Conservation (phyloP, 2,888 invertebrate genomes). For the Trilocha varians region DNA sequence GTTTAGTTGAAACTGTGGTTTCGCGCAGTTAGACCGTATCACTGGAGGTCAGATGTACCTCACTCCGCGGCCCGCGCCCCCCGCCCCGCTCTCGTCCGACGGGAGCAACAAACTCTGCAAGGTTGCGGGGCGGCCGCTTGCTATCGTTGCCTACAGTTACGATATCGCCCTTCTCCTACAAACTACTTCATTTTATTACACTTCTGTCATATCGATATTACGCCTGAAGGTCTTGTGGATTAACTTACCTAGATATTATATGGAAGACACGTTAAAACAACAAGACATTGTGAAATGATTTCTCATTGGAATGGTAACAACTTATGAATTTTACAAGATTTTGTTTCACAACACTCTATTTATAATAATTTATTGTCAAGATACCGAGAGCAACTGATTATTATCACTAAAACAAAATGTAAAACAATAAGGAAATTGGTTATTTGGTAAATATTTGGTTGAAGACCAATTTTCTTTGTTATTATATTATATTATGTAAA, state of each 20-base stretch:
- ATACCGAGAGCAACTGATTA: too few species aligned
- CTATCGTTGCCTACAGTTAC: slow-evolving; percentile 61
- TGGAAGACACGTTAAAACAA: slow-evolving; percentile 2
- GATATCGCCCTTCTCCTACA: slow-evolving; percentile 66
- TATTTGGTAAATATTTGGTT: too few species aligned
- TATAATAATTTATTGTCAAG: too few species aligned
- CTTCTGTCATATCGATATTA: slow-evolving; percentile 52
- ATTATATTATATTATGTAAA: too few species aligned
- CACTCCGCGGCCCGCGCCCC: slow-evolving; percentile 17
- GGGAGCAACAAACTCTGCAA: slow-evolving; percentile 71
- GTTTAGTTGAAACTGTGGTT: slow-evolving; percentile 27
- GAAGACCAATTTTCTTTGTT: too few species aligned
- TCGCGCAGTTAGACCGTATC: slow-evolving; percentile 41
- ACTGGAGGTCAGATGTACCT: slow-evolving; percentile 45
- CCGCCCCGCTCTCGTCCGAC: slow-evolving; percentile 21
- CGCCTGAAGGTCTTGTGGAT: slow-evolving; percentile 46
- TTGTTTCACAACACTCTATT: too few species aligned
- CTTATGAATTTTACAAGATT: too few species aligned
- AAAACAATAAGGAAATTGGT: too few species aligned
- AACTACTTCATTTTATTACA: slow-evolving; percentile 61
- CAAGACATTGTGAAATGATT: neutral
- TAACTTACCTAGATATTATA: slow-evolving; percentile 6
- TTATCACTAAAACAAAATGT: too few species aligned
- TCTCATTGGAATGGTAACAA: too few species aligned
- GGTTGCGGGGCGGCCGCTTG: slow-evolving; percentile 58